Base-by-base conservation (phyloP, 2,113 vertebrate genomes). In the Corythoichthys intestinalis region DNA sequence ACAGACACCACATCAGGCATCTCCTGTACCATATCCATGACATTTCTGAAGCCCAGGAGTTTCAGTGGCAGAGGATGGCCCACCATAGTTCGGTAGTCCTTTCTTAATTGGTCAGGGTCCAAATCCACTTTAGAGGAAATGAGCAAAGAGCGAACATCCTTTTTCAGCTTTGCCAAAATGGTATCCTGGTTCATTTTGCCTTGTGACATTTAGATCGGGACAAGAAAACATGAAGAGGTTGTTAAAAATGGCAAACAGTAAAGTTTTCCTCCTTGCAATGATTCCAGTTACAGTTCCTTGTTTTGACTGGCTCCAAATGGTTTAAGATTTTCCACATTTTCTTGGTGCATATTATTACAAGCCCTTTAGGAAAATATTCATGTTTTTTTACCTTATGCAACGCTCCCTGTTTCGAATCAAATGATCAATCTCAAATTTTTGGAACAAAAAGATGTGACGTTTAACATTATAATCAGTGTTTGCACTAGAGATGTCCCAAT, bases 1-100 rank as follows among this genome's bases (percentile, higher is more conserved):
- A 98, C 1, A 1, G 54, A 79, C 48, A 97, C 94, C 38, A 94
- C 93, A 7, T 95, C 94, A 0, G 95, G 94, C 92, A 99, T 97
- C 53, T 92, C 90, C 46, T 83, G 69, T 52, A 93, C 88, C 90
- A 97, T 89, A 70, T 97, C 94, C 91, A 96, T 83, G 2, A 93
- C 70, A 65, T 88, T 92, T 0, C 50, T 84, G 74, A 95, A 96
- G 38, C 96, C 96, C 62, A 98, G 84, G 1, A 48, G 2, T 7
- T 1, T 85, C 0, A 96, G 85, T 0, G 96, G 97, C 12, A 98
- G 82, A 0, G 89, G 88, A 41, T 81, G 90, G 4, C 96, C 95
- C 4, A 96, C 65, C 92, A 96, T 92, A 39, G 49, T 28, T 4
- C 69, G 2, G 69, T 96, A 98, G 74, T 98, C 96, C 28, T 75